phyloP scores from a whole-genome alignment of 2,113 vertebrate genomes.

The Herpetotheres cachinnans region DNA sequence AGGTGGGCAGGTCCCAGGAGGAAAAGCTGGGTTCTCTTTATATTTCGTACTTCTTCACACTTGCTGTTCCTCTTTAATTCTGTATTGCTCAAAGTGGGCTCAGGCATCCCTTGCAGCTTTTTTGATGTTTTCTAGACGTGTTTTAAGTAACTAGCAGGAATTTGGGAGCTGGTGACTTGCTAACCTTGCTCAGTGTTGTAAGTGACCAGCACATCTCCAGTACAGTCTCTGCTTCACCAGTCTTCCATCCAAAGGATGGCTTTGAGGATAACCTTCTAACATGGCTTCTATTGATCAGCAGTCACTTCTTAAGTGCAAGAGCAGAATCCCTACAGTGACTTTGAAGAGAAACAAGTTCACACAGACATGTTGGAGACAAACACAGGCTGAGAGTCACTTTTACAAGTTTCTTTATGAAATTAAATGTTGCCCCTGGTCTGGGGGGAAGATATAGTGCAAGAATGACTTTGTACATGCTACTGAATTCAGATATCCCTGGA shows the following conservation, averaged over 20 bases:
- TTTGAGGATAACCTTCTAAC: not conserved
- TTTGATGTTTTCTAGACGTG: not conserved
- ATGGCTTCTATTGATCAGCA: rapidly evolving
- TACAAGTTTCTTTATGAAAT: slow-evolving; percentile 80
- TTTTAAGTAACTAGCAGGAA: not conserved
- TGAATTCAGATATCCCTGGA: slow-evolving; percentile 44
- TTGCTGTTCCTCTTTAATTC: not conserved
- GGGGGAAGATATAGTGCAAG: slow-evolving; percentile 67
- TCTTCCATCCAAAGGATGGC: rapidly evolving
- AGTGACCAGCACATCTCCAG: rapidly evolving
- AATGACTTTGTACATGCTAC: slow-evolving; percentile 70
- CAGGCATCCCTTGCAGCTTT: not conserved
- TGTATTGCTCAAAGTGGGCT: not conserved
- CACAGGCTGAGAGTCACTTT: slow-evolving; percentile 54
- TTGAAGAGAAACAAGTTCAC: not conserved
- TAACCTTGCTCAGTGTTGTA: too few species aligned
- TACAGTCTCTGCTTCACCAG: not conserved
- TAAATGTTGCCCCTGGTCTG: slow-evolving; percentile 64
- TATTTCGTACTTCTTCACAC: not conserved
- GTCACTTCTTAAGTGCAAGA: not conserved
- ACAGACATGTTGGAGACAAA: slow-evolving; percentile 33
- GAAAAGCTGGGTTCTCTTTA: not conserved
- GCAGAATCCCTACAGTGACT: not conserved
- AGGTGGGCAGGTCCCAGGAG: not conserved
- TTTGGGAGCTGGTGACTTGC: not conserved